phyloP scores from a whole-genome alignment of 2,113 vertebrate genomes.

The Seriola quinqueradiata region DNA sequence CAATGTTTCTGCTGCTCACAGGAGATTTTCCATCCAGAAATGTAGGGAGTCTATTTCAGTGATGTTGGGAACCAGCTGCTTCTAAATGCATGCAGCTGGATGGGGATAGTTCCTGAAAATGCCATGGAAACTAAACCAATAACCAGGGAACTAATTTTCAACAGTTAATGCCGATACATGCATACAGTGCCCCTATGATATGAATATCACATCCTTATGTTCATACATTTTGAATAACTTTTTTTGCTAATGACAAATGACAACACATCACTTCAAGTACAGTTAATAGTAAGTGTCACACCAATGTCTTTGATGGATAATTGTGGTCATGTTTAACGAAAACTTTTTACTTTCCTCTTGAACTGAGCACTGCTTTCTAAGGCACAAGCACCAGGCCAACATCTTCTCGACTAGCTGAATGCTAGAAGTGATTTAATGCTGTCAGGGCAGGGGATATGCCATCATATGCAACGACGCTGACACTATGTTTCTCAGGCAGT shows the following conservation, averaged over 20 bases:
- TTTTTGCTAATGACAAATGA: background rate
- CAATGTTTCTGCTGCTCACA: slow-evolving; percentile 33
- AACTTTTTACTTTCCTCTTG: background rate
- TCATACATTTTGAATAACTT: background rate
- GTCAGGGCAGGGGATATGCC: background rate
- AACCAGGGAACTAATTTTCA: slow-evolving; percentile 50
- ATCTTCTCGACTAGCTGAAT: background rate
- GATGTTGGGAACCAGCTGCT: slow-evolving; percentile 37
- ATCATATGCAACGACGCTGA: background rate
- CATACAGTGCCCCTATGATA: background rate
- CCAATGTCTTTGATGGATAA: background rate
- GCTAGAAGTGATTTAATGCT: background rate
- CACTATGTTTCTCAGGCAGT: background rate
- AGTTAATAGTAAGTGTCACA: background rate
- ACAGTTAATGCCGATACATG: background rate
- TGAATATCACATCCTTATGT: background rate
- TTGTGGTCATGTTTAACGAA: background rate
- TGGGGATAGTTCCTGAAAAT: slow-evolving; percentile 46
- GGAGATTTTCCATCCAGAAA: slow-evolving; percentile 60
- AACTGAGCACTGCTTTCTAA: background rate
- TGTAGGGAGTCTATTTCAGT: slow-evolving; percentile 27
- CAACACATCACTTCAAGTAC: background rate
- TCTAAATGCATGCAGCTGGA: slow-evolving; percentile 43
- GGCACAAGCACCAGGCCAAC: background rate
- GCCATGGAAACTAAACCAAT: slow-evolving; percentile 69